These are phyloP conservation scores for Tridacna crocea DNA, from an alignment of 2,888 invertebrate species.

Conservation along the genomic window DNA sequence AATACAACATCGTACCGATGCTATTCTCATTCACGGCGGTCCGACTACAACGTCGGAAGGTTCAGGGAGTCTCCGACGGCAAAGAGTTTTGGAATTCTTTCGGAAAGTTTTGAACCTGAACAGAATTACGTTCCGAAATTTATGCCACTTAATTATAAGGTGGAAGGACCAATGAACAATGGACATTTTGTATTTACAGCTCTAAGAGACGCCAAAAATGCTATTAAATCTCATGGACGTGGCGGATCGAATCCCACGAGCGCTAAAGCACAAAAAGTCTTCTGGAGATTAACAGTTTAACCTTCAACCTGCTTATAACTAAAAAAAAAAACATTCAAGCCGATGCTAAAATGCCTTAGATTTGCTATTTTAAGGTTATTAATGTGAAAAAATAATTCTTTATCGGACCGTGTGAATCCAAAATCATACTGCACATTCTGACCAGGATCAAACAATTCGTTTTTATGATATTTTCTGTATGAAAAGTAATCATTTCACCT, in stretches of 20 bases:
- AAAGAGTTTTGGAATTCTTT: background rate
- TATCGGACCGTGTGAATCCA: too few species aligned
- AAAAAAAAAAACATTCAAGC: too few species aligned
- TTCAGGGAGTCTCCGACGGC: background rate
- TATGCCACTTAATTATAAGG: background rate
- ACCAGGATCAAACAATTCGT: too few species aligned
- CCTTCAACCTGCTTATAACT: too few species aligned
- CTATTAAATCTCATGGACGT: background rate
- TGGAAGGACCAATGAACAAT: slow-evolving; percentile 25
- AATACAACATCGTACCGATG: slow-evolving; percentile 32
- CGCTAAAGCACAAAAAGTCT: too few species aligned
- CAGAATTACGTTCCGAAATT: slow-evolving; percentile 18
- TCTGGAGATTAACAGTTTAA: too few species aligned
- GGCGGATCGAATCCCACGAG: background rate
- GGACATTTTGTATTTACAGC: slow-evolving; percentile 30
- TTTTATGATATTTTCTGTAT: too few species aligned
- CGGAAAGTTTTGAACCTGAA: slow-evolving; percentile 27
- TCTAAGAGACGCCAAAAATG: slow-evolving; percentile 21
- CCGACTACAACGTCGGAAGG: slow-evolving; percentile 8
- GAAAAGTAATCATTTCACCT: too few species aligned
- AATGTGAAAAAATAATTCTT: too few species aligned
- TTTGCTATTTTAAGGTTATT: too few species aligned
- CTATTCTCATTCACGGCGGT: slow-evolving; percentile 28
- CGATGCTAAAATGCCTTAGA: too few species aligned
- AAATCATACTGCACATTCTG: too few species aligned